phyloP scores from a whole-genome alignment of 2,797 vertebrate species.

The Lateolabrax maculatus region DNA sequence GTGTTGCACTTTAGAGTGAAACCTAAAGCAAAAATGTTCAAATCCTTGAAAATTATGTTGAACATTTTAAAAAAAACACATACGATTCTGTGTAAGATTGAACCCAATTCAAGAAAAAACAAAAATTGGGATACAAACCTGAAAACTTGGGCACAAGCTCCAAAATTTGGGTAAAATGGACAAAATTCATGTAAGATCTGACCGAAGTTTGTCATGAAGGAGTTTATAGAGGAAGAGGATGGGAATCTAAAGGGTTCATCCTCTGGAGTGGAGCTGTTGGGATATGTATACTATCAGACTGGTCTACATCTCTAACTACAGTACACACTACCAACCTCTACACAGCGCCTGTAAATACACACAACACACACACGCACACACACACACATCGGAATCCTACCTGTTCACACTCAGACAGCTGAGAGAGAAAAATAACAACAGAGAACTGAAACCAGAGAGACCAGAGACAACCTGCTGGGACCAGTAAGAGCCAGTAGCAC shows the following conservation, averaged over 20 bases:
- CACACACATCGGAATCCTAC: slow-evolving; percentile 82
- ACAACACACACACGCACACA: slow-evolving; percentile 20
- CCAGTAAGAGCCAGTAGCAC: slow-evolving; percentile 10
- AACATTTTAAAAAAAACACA: too few relatives aligned
- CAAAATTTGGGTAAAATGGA: background rate
- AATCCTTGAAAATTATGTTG: too few relatives aligned
- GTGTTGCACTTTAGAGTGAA: too few relatives aligned
- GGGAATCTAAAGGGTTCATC: slow-evolving; percentile 1
- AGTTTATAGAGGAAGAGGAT: background rate
- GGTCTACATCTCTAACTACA: slow-evolving; percentile 33
- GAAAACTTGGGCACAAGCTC: background rate
- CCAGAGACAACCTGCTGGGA: slow-evolving; percentile 16
- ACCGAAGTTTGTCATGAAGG: background rate
- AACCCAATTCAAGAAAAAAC: too few relatives aligned
- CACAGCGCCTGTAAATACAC: background rate
- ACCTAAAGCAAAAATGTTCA: too few relatives aligned
- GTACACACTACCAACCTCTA: slow-evolving; percentile 31
- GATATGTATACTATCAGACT: background rate
- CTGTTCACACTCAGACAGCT: slow-evolving; percentile 94
- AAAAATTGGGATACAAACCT: background rate
- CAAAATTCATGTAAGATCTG: background rate
- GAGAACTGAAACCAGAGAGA: slow-evolving; percentile 44
- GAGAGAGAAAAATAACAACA: slow-evolving; percentile 83
- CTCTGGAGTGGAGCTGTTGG: background rate
- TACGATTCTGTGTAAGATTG: too few relatives aligned